Percentiles rank a stretch among this genome's conserved stretches.
These are phyloP conservation scores for Crambe crambe DNA, from an alignment of 37 sponge, comb jelly and placozoan species.

Conservation along the genomic window DNA sequence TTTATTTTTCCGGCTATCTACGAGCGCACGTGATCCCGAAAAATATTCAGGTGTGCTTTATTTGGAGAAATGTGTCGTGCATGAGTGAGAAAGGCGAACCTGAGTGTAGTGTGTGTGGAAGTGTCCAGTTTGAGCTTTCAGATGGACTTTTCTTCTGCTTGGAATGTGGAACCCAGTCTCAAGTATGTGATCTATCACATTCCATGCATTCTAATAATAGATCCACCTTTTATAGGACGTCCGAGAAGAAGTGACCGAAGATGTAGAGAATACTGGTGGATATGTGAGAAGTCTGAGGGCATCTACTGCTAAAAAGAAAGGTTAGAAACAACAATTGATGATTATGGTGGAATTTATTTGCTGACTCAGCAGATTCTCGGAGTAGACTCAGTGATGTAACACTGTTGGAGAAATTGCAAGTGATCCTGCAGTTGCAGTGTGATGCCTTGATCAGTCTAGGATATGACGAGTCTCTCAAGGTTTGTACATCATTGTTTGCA, in stretches of 20 bases:
- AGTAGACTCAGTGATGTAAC: background rate
- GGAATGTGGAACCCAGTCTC: conserved; percentile 88
- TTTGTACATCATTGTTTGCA: background rate
- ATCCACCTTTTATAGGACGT: conserved; percentile 23
- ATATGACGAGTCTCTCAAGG: conserved; percentile 48
- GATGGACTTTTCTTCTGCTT: conserved; percentile 70
- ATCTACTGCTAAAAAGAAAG: conserved; percentile 3
- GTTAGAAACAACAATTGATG: no score
- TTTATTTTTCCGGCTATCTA: no score
- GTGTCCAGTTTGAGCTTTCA: conserved; percentile 12
- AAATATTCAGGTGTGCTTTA: background rate
- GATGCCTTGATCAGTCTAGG: conserved; percentile 56
- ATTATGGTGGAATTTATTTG: no score
- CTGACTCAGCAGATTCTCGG: background rate
- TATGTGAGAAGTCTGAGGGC: conserved; percentile 5
- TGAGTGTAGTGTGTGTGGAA: conserved; percentile 65
- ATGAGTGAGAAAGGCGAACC: background rate
- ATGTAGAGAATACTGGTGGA: background rate
- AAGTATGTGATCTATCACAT: conserved; percentile 22
- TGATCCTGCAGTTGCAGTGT: conserved; percentile 43
- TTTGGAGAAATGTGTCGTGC: background rate
- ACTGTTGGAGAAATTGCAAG: conserved; percentile 39
- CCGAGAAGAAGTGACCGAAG: conserved; percentile 39
- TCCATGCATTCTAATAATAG: background rate
- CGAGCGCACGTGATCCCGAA: conserved; percentile 7